Percentiles rank a stretch among this genome's conserved stretches.
Evolutionary conservation across 1,140 invertebrate species (phyloP).

Genomic region (Trichogramma pretiosum): DNA sequence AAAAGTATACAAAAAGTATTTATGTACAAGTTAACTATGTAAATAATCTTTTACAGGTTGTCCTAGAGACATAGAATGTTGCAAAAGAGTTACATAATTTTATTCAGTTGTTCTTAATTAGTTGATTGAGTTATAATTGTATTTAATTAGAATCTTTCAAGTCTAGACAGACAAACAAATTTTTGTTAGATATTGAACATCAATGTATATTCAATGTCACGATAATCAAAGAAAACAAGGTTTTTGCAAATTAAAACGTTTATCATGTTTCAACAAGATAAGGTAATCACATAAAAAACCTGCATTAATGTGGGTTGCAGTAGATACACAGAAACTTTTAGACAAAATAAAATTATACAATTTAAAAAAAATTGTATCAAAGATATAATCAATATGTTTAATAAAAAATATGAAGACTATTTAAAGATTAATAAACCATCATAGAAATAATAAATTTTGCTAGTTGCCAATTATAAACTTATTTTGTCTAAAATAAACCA

Average conservation of each 20-base stretch:
- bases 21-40: no score
- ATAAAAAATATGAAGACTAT: background rate
- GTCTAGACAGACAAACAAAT: background rate
- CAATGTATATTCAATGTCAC: background rate
- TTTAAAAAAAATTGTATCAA: no score
- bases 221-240: background rate
- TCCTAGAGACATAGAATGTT: no score
- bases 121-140: constrained; percentile 27
- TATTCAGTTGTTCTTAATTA: constrained; percentile 25
- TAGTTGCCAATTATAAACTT: no score
- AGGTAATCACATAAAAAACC: constrained; percentile 14
- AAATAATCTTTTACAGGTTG: no score
- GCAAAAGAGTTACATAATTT: constrained; percentile 25
- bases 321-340: no score
- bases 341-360: no score
- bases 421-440: background rate
- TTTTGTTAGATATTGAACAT: constrained; percentile 13
- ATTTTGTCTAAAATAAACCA: no score
- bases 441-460: no score
- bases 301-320: no score
- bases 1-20: no score
- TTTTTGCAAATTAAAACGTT: constrained; percentile 16
- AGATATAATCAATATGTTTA: no score
- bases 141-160: constrained; percentile 11
- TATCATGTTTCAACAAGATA: constrained; percentile 25